phyloP scores from a whole-genome alignment of 2,797 vertebrate species.

The Rhincodon typus region DNA sequence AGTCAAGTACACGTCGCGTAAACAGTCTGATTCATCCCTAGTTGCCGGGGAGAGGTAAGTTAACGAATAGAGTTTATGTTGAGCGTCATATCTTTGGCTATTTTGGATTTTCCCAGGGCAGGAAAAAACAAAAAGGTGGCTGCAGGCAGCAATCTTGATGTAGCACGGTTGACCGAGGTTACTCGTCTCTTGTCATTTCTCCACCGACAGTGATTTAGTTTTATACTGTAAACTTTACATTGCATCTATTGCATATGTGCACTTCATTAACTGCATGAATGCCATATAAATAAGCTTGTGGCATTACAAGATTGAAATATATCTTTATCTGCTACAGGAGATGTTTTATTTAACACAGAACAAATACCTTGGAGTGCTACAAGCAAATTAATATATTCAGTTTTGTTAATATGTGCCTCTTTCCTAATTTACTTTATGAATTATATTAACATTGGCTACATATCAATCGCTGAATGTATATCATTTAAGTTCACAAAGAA shows the following conservation, averaged over 20 bases:
- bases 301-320: slow-evolving; percentile 15
- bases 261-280: neutral
- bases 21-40: neutral
- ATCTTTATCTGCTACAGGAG: neutral
- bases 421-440: slow-evolving; percentile 18
- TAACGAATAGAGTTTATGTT: neutral
- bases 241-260: neutral
- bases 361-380: slow-evolving; percentile 11
- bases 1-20: neutral
- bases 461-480: neutral
- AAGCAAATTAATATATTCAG: slow-evolving; percentile 28
- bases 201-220: neutral
- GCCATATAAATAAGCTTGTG: neutral
- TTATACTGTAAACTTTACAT: neutral
- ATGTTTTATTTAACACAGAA: neutral
- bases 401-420: slow-evolving; percentile 6
- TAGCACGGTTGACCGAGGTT: neutral
- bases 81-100: too few relatives aligned
- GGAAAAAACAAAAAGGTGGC: neutral
- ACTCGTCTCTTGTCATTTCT: neutral
- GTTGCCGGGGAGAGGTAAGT: neutral
- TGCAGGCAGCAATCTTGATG: neutral
- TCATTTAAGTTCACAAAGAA: neutral
- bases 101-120: neutral
- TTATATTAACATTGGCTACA: neutral